These are phyloP conservation scores for Ceratosolen solmsi DNA, from an alignment of 1,140 invertebrate genomes.

Conservation along the genomic window DNA sequence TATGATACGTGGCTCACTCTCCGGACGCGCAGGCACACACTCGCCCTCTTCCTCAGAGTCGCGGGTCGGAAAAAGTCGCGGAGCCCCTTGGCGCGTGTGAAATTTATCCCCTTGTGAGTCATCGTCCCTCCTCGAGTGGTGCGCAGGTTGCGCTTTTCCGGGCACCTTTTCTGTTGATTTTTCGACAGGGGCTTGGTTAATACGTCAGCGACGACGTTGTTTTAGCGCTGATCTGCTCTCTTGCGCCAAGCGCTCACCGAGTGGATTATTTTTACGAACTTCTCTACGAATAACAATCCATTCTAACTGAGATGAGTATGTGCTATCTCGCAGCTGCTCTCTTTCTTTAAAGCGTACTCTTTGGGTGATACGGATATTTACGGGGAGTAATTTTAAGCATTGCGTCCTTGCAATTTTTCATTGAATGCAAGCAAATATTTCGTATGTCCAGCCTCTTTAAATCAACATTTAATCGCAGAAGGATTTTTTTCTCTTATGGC, in stretches of 20 bases:
- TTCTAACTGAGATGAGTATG: background rate
- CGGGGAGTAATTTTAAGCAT: too few relatives aligned
- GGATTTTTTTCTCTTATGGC: too few relatives aligned
- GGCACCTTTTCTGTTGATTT: constrained; percentile 29
- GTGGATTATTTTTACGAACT: background rate
- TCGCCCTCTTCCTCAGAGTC: background rate
- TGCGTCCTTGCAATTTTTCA: too few relatives aligned
- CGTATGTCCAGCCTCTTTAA: too few relatives aligned
- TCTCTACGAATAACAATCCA: background rate
- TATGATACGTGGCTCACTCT: background rate
- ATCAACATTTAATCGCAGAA: too few relatives aligned
- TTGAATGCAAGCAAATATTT: too few relatives aligned
- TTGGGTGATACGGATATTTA: too few relatives aligned
- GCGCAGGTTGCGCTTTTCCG: constrained; percentile 37
- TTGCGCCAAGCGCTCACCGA: background rate
- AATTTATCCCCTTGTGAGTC: constrained; percentile 40
- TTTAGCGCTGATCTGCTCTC: background rate
- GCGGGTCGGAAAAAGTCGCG: constrained; percentile 29
- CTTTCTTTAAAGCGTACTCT: too few relatives aligned
- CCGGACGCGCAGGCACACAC: background rate
- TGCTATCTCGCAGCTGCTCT: background rate
- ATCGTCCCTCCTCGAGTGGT: background rate
- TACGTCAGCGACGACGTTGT: constrained; percentile 2
- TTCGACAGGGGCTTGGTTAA: background rate
- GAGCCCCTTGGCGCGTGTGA: constrained; percentile 4